A percentile compares a stretch with the other conserved stretches of the same genome.
Conservation (phyloP, 2,797 vertebrate genomes). For the Aulostomus chinensis region DNA sequence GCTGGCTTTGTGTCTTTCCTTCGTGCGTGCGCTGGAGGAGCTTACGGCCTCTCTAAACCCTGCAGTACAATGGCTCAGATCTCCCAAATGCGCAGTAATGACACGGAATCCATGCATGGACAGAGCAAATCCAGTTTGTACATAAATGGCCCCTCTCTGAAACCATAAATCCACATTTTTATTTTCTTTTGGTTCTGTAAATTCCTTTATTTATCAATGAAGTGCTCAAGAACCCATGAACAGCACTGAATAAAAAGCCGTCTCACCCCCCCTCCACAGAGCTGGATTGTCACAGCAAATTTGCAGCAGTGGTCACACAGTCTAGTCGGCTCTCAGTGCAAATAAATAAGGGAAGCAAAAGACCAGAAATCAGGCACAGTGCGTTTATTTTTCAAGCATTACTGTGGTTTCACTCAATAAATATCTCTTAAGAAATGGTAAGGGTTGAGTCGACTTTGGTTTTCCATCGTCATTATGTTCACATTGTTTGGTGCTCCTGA, state of each 20-base stretch:
- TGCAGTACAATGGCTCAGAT: constrained; percentile 34
- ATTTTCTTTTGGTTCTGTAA: neutral
- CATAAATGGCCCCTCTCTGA: constrained; percentile 10
- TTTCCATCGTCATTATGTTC: constrained; percentile 65
- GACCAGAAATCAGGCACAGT: constrained; percentile 46
- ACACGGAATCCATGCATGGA: constrained; percentile 44
- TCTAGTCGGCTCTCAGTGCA: constrained; percentile 41
- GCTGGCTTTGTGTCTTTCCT: constrained; percentile 30
- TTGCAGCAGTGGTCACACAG: constrained; percentile 42
- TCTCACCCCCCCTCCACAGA: constrained; percentile 2
- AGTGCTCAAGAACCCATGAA: constrained; percentile 7
- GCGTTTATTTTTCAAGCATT: constrained; percentile 60
- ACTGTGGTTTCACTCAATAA: constrained; percentile 70
- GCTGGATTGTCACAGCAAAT: constrained; percentile 57
- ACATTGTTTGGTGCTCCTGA: constrained; percentile 52
- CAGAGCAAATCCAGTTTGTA: constrained; percentile 46
- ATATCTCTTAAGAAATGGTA: constrained; percentile 54
- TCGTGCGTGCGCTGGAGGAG: constrained; percentile 25
- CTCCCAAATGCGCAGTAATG: constrained; percentile 59
- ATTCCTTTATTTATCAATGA: constrained; percentile 18
- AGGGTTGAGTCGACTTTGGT: constrained; percentile 53
- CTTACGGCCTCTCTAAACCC: constrained; percentile 39
- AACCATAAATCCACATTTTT: constrained; percentile 1
- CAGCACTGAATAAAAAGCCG: neutral
- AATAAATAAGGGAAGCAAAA: constrained; percentile 64